Evolutionary conservation across 53 echinoderm and acorn worm species (phyloP), one percentile per base, ranked within the genome.

Genomic region (Patiria pectinifera): DNA sequence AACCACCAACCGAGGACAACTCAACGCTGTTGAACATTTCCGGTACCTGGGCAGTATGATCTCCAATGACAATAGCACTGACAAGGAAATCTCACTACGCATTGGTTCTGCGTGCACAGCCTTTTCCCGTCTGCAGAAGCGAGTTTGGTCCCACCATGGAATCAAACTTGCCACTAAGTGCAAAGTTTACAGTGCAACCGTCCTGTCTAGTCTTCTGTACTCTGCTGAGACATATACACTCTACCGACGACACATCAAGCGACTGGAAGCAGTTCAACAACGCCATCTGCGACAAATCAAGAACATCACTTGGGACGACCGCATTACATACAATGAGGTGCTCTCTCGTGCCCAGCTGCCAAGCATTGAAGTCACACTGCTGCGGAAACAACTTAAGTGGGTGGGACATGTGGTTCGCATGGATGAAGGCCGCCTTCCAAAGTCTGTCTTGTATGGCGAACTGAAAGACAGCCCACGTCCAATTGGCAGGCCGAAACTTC

Each of bases 191-290:
- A 14, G 62, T 10, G 62, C 5, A 10, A 71, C 58, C 3, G 81
- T 80, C 19, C 66, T 91, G 26, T 4, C 62, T 44, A 45, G 80
- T 45, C 90, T 89, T 62, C 62, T 91, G 62, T 91, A 81, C 70
- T 61, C 59, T 16, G n/a, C 80, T 5, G 82, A 91, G 49, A 91
- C 91, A 7, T 81, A 80, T 45, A 79, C 80, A 19, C 89, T 89
- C 1, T 89, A 89, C 21, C 21, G 59, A 58, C 26, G 19, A 13
- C 87, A 71, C 61, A 83, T 83, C 60, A 7, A 59, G 6, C 14
- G 13, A 58, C 83, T 83, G 4, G 5, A 24, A 23, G 6, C 21
- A 9, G 62, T 83, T n/a, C 83, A 83, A 19, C 12, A 60, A 19
- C 48, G 25, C 11, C 83, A 83, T 21, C 61, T 83, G 4, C 13